Conservation (phyloP, 2,888 invertebrate genomes). For the Euproctis similis region DNA sequence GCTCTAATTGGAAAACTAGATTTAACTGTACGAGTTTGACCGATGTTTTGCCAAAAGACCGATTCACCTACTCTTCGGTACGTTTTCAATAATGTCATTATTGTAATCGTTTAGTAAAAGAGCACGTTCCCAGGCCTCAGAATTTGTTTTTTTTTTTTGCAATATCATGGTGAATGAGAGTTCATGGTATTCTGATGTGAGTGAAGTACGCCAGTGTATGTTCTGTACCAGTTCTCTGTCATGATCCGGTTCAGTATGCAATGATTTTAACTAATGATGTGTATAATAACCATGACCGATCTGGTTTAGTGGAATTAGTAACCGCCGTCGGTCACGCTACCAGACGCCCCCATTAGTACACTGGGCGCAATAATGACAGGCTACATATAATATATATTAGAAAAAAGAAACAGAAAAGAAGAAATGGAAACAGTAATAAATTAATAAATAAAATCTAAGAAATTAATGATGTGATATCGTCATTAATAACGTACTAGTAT, state of each 20-base stretch:
- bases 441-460: constrained; percentile 62
- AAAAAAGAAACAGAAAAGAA: constrained; percentile 48
- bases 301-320: constrained; percentile 37
- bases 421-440: constrained; percentile 59
- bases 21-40: too few relatives aligned
- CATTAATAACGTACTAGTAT: constrained; percentile 64
- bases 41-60: too few relatives aligned
- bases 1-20: too few relatives aligned
- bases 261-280: constrained; percentile 66
- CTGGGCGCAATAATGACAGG: constrained; percentile 61
- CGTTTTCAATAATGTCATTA: constrained; percentile 13
- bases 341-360: constrained; percentile 46
- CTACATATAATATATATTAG: constrained; percentile 46
- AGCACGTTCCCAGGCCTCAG: constrained; percentile 65
- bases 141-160: constrained; percentile 29
- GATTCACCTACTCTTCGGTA: not conserved
- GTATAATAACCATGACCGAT: constrained; percentile 35
- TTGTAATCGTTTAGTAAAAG: constrained; percentile 52
- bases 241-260: constrained; percentile 60
- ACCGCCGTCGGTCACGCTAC: constrained; percentile 32
- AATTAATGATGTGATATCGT: constrained; percentile 69
- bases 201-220: constrained; percentile 71
- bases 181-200: constrained; percentile 65
- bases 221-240: constrained; percentile 64
- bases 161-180: constrained; percentile 67